Percentiles rank a stretch among this genome's conserved stretches.
phyloP scores from a whole-genome alignment of 1,140 invertebrate genomes.

The Amyelois transitella region DNA sequence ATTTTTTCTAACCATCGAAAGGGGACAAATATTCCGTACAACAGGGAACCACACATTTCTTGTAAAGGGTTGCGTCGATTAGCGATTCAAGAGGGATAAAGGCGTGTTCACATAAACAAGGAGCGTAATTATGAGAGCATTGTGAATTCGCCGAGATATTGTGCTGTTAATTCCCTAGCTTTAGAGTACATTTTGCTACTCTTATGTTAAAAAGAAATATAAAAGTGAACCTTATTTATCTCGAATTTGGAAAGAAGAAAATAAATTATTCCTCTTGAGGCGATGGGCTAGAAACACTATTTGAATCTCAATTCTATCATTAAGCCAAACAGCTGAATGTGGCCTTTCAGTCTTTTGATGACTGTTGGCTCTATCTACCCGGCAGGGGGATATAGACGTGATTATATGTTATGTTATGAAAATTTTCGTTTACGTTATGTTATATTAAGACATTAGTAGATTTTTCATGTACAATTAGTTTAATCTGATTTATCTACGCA shows the following conservation, averaged over 20 bases:
- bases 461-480: too few species aligned
- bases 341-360: too few species aligned
- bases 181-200: neutral
- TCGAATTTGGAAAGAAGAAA: neutral
- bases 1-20: neutral
- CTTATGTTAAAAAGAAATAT: neutral
- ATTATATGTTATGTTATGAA: too few species aligned
- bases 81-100: constrained; percentile 47
- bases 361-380: too few species aligned
- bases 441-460: too few species aligned
- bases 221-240: neutral
- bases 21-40: neutral
- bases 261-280: neutral
- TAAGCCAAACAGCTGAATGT: too few species aligned
- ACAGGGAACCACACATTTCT: neutral
- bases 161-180: neutral
- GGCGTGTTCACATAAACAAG: constrained; percentile 4
- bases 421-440: too few species aligned
- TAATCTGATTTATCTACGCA: too few species aligned
- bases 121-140: neutral
- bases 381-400: too few species aligned
- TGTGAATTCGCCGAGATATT: neutral
- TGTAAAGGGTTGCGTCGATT: constrained; percentile 41
- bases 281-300: too few species aligned
- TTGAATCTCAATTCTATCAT: too few species aligned